Conservation (phyloP, 2,888 invertebrate species). For the Parelbella ahira region DNA sequence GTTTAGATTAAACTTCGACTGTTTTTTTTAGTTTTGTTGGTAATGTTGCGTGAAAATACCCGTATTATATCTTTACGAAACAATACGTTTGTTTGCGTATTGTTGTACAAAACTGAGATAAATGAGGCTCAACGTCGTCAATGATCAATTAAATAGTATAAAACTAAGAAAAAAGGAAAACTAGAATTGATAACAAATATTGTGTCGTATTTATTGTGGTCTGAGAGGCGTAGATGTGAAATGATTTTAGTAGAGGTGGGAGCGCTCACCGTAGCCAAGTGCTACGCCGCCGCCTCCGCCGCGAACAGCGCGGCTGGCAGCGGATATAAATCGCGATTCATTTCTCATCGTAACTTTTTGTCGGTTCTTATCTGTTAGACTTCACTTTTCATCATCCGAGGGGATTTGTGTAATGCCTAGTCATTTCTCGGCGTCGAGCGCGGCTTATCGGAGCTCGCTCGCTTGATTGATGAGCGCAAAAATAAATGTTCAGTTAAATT, state of each 20-base stretch:
- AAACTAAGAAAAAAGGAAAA: too few relatives aligned
- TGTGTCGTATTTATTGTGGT: too few relatives aligned
- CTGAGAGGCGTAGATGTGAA: too few relatives aligned
- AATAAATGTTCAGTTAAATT: conserved; percentile 82
- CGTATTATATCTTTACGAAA: too few relatives aligned
- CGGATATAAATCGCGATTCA: conserved; percentile 81
- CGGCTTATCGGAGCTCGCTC: conserved; percentile 77
- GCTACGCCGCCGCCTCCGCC: conserved; percentile 28
- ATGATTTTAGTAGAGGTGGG: conserved; percentile 7
- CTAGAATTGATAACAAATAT: too few relatives aligned
- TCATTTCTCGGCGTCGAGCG: conserved; percentile 82
- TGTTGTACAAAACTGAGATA: too few relatives aligned
- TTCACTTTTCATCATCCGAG: conserved; percentile 82
- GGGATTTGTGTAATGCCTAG: conserved; percentile 82
- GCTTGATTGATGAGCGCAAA: conserved; percentile 82
- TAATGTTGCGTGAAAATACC: conserved; percentile 1
- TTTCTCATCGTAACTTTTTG: conserved; percentile 82
- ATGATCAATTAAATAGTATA: too few relatives aligned
- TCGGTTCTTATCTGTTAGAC: conserved; percentile 82
- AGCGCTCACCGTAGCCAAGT: conserved; percentile 14
- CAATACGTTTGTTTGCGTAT: too few relatives aligned
- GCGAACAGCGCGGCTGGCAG: conserved; percentile 46
- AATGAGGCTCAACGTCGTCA: too few relatives aligned
- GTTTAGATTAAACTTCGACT: conserved; percentile 71
- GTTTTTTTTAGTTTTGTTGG: conserved; percentile 43